Evolutionary conservation across 2,888 invertebrate genomes (phyloP).

Genomic region (Diarsia dahlii): DNA sequence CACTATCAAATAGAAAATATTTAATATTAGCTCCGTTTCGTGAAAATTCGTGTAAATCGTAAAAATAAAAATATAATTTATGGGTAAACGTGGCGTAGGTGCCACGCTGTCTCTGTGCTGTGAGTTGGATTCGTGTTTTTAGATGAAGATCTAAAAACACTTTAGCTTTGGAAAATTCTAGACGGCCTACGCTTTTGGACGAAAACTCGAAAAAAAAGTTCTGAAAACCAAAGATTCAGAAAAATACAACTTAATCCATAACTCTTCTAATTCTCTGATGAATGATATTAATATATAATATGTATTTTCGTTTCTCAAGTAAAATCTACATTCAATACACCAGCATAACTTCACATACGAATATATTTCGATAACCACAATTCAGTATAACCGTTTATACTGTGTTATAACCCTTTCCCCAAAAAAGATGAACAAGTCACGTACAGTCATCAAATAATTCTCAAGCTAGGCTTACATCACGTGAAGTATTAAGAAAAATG

Average conservation of each 20-base stretch:
- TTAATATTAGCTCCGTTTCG: constrained; percentile 1
- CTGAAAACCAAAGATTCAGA: background rate
- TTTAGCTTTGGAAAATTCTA: background rate
- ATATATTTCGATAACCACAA: constrained; percentile 19
- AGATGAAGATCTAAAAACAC: too few species aligned
- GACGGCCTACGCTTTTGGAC: background rate
- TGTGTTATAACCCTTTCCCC: too few species aligned
- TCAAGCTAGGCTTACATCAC: background rate
- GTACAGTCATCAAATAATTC: constrained; percentile 7
- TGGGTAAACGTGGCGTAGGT: constrained; percentile 55
- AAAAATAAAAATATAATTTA: constrained; percentile 54
- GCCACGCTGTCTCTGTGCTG: constrained; percentile 45
- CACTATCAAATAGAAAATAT: constrained; percentile 20
- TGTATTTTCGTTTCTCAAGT: background rate
- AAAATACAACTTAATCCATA: background rate
- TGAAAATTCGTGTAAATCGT: constrained; percentile 27
- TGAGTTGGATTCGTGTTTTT: constrained; percentile 1
- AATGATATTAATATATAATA: background rate
- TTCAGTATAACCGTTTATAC: too few species aligned
- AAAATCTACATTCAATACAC: background rate
- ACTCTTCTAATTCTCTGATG: background rate
- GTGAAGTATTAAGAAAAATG: constrained; percentile 13
- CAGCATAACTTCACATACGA: constrained; percentile 4
- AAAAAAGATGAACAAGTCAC: constrained; percentile 15
- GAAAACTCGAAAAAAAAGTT: background rate